Conservation (phyloP, 2,113 vertebrate genomes). For the Indri indri region DNA sequence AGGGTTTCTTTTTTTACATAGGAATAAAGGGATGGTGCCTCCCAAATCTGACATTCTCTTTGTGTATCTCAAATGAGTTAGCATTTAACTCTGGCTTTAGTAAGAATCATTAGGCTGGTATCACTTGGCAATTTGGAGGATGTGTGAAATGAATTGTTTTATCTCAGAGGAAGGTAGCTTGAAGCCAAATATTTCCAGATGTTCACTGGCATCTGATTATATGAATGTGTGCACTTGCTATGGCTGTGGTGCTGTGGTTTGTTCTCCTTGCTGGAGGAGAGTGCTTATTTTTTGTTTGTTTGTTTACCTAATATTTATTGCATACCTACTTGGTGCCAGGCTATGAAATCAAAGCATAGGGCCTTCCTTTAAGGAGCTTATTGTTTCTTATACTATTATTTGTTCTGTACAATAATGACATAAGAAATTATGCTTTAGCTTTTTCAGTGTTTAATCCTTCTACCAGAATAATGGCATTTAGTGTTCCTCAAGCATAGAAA, state of each 20-base stretch:
- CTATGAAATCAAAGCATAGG: not conserved
- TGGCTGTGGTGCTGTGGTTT: not conserved
- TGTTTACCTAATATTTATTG: not conserved
- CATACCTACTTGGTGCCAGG: not conserved
- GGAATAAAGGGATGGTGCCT: not conserved
- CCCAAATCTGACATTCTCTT: not conserved
- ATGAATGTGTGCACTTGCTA: not conserved
- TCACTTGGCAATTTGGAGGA: conserved; percentile 5
- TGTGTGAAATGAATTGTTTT: conserved; percentile 4
- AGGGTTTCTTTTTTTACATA: not conserved
- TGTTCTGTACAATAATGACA: not conserved
- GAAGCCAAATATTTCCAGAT: not conserved
- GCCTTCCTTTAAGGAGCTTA: not conserved
- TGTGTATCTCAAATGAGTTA: not conserved
- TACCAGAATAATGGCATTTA: not conserved
- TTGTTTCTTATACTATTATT: not conserved
- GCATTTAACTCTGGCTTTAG: not conserved
- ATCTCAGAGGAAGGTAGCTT: not conserved
- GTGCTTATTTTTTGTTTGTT: not conserved
- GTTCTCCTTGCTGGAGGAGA: not conserved
- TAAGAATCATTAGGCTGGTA: not conserved
- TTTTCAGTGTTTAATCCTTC: not conserved
- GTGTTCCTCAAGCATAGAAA: not conserved
- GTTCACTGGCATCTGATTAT: not conserved
- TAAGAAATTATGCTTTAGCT: not conserved